These are phyloP conservation scores for Boleophthalmus pectinirostris DNA, from an alignment of 2,113 vertebrate genomes.

Conservation along the genomic window DNA sequence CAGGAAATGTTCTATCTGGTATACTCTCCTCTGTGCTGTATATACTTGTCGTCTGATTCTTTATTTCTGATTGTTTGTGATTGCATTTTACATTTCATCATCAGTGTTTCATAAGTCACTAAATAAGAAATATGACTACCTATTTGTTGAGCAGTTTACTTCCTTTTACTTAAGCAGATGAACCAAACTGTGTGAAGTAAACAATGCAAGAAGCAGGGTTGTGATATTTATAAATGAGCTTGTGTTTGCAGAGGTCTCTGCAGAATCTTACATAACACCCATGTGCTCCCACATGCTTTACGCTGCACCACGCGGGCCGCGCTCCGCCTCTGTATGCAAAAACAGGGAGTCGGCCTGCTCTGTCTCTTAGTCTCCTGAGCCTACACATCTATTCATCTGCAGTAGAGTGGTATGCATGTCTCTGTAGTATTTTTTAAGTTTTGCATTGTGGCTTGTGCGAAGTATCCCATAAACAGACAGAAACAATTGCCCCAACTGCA, in stretches of 20 bases:
- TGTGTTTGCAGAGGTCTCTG: slow-evolving; percentile 1
- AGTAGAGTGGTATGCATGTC: not conserved
- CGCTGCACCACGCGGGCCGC: not conserved
- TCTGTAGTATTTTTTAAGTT: not conserved
- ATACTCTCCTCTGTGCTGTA: not conserved
- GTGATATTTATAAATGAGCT: not conserved
- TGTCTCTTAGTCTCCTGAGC: not conserved
- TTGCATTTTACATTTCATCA: not conserved
- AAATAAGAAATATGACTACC: not conserved
- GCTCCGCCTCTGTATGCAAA: not conserved
- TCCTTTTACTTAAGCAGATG: not conserved
- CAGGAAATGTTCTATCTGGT: not conserved
- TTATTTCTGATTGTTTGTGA: not conserved
- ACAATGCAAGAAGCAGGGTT: not conserved
- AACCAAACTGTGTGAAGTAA: not conserved
- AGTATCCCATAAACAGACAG: not conserved
- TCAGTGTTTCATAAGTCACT: not conserved
- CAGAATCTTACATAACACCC: slow-evolving; percentile 4
- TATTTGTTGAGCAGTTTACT: not conserved
- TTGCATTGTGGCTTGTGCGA: not conserved
- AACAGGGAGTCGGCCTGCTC: not conserved
- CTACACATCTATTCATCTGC: not conserved
- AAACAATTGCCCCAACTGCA: not conserved
- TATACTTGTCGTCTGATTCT: not conserved
- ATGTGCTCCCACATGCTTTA: not conserved